These are phyloP conservation scores for Lathamus discolor DNA, from an alignment of 2,113 vertebrate species.

Conservation along the genomic window DNA sequence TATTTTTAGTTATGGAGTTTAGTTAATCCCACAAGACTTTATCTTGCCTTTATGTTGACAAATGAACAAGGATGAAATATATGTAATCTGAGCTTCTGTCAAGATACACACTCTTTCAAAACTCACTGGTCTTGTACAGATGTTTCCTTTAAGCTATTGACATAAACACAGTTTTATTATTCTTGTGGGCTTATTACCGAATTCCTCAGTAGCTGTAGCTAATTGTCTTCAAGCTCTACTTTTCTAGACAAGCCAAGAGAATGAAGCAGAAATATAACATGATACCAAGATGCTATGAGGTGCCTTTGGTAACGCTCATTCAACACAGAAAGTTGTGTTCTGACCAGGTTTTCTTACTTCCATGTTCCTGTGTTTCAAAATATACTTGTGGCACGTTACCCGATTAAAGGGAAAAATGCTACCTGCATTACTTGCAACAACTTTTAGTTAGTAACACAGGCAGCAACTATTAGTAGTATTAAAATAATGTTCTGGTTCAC, in stretches of 20 bases:
- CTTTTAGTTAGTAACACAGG: not conserved
- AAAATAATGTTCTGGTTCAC: not conserved
- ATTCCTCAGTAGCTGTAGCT: constrained; percentile 11
- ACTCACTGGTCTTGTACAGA: constrained; percentile 47
- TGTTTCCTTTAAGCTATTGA: constrained; percentile 61
- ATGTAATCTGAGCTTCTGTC: constrained; percentile 64
- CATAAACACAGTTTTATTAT: constrained; percentile 41
- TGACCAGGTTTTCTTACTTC: not conserved
- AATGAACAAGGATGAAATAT: constrained; percentile 77
- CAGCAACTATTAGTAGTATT: not conserved
- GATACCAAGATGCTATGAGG: not conserved
- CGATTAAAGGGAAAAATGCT: not conserved
- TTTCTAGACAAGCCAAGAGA: constrained; percentile 20
- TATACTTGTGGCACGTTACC: not conserved
- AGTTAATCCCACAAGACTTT: constrained; percentile 76
- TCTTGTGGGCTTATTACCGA: constrained; percentile 34
- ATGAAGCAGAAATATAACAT: constrained; percentile 2
- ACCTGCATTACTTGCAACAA: not conserved
- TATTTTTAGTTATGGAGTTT: constrained; percentile 76
- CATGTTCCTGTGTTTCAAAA: not conserved
- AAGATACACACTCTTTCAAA: constrained; percentile 58
- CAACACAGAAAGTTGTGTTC: not conserved
- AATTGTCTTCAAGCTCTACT: constrained; percentile 36
- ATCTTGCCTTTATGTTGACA: constrained; percentile 80
- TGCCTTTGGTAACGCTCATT: not conserved